Evolutionary conservation across 1,140 invertebrate genomes (phyloP).

Genomic region (Drosophila persimilis): DNA sequence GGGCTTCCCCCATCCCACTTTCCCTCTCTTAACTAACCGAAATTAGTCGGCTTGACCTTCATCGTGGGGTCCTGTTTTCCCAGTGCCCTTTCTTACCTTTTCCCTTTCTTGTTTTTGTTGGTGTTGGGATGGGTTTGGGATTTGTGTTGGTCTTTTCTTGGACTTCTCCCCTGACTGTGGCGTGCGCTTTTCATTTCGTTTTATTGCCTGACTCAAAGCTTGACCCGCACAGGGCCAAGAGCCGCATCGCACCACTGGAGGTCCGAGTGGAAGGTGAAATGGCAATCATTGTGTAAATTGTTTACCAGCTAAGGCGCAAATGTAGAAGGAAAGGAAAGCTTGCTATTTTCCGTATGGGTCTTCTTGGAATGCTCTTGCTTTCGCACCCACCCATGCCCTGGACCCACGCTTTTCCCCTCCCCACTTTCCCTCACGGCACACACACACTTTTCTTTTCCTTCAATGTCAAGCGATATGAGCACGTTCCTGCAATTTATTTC

Average conservation of each 20-base stretch:
- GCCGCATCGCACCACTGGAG: slow-evolving; percentile 1
- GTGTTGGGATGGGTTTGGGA: not conserved
- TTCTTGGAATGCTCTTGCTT: slow-evolving; percentile 47
- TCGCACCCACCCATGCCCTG: slow-evolving; percentile 11
- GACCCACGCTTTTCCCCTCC: not conserved
- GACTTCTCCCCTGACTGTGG: slow-evolving; percentile 40
- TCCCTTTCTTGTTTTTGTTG: slow-evolving; percentile 38
- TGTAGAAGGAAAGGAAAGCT: slow-evolving; percentile 32
- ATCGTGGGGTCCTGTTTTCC: slow-evolving; percentile 11
- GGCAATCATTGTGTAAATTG: slow-evolving; percentile 69
- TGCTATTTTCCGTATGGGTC: slow-evolving; percentile 45
- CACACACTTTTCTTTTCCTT: slow-evolving; percentile 6
- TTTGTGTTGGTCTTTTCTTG: slow-evolving; percentile 56
- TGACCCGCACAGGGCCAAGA: slow-evolving; percentile 34
- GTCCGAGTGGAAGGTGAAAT: slow-evolving; percentile 23
- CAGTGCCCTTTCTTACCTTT: slow-evolving; percentile 9
- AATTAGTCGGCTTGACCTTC: slow-evolving; percentile 71
- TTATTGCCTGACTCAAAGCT: slow-evolving; percentile 57
- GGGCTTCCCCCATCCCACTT: not conserved
- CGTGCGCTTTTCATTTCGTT: slow-evolving; percentile 75
- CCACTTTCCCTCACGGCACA: no score
- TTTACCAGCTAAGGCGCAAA: slow-evolving; percentile 59
- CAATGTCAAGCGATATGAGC: slow-evolving; percentile 75
- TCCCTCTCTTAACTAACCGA: slow-evolving; percentile 55
- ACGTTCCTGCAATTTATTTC: slow-evolving; percentile 77